Conservation (phyloP, 2,113 vertebrate genomes). For the Campylorhamphus procurvoides region DNA sequence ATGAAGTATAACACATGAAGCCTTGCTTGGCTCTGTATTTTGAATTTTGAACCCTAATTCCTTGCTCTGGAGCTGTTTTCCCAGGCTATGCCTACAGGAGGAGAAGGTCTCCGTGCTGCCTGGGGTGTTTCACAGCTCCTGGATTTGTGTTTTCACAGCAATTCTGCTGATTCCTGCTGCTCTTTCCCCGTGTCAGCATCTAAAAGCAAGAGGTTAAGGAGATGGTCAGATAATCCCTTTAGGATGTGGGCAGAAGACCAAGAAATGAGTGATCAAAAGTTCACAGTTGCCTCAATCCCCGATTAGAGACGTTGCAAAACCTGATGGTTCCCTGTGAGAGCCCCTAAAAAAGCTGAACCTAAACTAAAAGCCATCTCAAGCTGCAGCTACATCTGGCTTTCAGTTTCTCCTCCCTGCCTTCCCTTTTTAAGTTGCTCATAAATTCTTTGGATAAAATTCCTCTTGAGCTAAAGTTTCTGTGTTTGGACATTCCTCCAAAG, state of each 20-base stretch:
- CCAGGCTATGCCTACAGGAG: neutral
- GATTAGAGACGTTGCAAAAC: neutral
- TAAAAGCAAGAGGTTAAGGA: neutral
- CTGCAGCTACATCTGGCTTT: constrained; percentile 45
- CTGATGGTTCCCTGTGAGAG: neutral
- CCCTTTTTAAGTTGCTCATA: constrained; percentile 57
- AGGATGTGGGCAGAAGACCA: neutral
- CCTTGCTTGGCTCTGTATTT: neutral
- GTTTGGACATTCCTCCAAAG: constrained; percentile 38
- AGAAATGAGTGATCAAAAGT: constrained; percentile 9
- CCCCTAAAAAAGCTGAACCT: neutral
- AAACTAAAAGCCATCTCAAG: constrained; percentile 10
- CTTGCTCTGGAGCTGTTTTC: neutral
- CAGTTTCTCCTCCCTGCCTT: constrained; percentile 43
- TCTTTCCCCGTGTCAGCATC: neutral
- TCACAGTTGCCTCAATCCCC: neutral
- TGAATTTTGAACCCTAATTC: neutral
- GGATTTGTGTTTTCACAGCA: neutral
- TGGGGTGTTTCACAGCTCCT: neutral
- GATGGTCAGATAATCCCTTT: neutral
- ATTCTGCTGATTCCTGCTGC: neutral
- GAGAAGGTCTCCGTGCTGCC: rapidly evolving
- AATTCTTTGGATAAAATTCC: constrained; percentile 54
- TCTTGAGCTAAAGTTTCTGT: neutral
- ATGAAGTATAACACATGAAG: rapidly evolving